phyloP scores from a whole-genome alignment of 2,113 vertebrate genomes.

The Procavia capensis region DNA sequence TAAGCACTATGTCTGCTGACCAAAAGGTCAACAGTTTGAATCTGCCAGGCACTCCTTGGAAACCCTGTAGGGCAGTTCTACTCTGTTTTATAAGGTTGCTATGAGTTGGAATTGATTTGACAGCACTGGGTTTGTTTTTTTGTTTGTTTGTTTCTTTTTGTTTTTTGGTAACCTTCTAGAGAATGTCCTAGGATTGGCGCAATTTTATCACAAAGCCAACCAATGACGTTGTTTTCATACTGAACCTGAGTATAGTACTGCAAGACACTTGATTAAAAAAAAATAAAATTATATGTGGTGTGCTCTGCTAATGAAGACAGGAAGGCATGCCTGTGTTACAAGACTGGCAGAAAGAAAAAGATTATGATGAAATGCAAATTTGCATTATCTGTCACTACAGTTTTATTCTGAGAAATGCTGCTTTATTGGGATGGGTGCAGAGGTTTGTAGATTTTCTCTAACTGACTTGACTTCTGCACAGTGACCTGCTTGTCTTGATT shows the following conservation, averaged over 20 bases:
- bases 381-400: rapidly evolving
- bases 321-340: not conserved
- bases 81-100: too few species aligned
- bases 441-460: not conserved
- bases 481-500: rapidly evolving
- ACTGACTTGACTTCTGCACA: rapidly evolving
- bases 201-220: not conserved
- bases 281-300: not conserved
- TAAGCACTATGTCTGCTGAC: too few species aligned
- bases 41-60: too few species aligned
- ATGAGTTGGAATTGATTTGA: too few species aligned
- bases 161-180: not conserved
- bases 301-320: not conserved
- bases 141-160: too few species aligned
- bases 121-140: too few species aligned
- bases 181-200: not conserved
- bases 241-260: not conserved
- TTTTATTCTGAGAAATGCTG: rapidly evolving
- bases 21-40: too few species aligned
- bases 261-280: rapidly evolving
- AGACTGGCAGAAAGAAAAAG: not conserved
- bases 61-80: too few species aligned
- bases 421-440: not conserved
- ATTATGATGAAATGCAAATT: not conserved
- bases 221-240: not conserved